Base-by-base conservation (phyloP, 2,888 invertebrate species). In the Xylota segnis region DNA sequence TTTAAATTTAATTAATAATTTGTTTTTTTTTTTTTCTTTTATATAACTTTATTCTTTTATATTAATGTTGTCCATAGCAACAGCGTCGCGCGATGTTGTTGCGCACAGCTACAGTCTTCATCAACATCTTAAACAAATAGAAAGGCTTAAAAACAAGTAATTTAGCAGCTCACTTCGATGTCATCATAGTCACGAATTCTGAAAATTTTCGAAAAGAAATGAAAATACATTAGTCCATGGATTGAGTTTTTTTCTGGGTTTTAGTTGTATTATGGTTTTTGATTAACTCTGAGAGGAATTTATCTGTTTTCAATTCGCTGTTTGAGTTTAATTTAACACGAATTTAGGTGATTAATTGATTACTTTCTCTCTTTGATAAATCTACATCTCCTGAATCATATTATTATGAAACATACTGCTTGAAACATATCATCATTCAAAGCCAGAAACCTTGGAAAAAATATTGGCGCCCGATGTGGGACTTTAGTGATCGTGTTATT, bases 111-210 rank as follows among this genome's bases (percentile, higher is more conserved):
- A 94, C 94, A 94, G 94, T 94, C 94, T 94, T 93, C 93, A 92
- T 91, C 92, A 92, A 92, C 92, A 92, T 92, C 92, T 92, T 92
- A 92, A 92, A 92, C 92, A 92, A 92, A 92, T 92, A 92, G 91
- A 92, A 92, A 93, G 94, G 93, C 93, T 93, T 94, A 93, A 93
- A 94, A 93, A 93, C 93, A 93, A 93, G 91, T 93, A 93, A 91
- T 94, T 94, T 95, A 95, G 94, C 94, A 94, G 95, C 95, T 98
- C 97, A 98, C 96, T 98, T 98, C 95, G 98, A 98, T 95, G 98
- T 98, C 98, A 98, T 98, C 98, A 98, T 98, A 95, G 97, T 98
- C 95, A 98, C 97, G 95, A 98, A 98, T 95, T 98, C 97, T 97
- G 96, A 40, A 96, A 96, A 93, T 92, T 32, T 32, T 92, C 47